Conservation (phyloP, 2,113 vertebrate genomes). For the Pungitius pungitius region DNA sequence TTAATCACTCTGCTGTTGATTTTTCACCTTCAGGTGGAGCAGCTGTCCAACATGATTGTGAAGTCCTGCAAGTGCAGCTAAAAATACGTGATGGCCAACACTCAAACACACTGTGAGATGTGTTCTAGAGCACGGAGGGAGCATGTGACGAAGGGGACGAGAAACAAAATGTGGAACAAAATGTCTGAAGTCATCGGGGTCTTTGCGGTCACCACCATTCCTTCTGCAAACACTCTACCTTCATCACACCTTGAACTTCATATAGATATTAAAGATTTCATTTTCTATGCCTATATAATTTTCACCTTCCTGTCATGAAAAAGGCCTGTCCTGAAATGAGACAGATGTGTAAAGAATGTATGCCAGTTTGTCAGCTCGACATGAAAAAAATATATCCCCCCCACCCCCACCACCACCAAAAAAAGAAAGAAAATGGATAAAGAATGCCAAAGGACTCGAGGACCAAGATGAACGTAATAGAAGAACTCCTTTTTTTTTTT, state of each 20-base stretch:
- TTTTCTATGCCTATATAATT: constrained; percentile 58
- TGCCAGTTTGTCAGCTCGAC: constrained; percentile 10
- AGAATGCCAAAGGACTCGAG: constrained; percentile 16
- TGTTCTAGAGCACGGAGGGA: constrained; percentile 29
- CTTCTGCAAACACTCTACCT: constrained; percentile 22
- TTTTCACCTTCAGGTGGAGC: constrained; percentile 83
- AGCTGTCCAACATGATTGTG: constrained; percentile 92
- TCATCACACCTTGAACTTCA: constrained; percentile 43
- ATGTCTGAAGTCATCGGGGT: constrained; percentile 39
- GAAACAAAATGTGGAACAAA: constrained; percentile 28
- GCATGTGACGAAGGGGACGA: constrained; percentile 11
- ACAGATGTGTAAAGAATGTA: constrained; percentile 42
- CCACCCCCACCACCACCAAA: background rate
- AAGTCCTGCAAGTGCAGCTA: constrained; percentile 92
- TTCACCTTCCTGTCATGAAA: constrained; percentile 27
- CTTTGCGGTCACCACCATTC: constrained; percentile 28
- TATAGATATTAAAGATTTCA: constrained; percentile 34
- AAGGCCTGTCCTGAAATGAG: constrained; percentile 52
- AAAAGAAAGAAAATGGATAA: background rate
- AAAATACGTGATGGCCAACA: constrained; percentile 41
- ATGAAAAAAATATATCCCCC: constrained; percentile 6
- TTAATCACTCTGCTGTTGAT: constrained; percentile 5
- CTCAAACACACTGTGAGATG: constrained; percentile 22
- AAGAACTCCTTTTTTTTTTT: constrained; percentile 29
- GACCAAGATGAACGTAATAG: constrained; percentile 39